Evolutionary conservation across 2,797 vertebrate genomes (phyloP), one percentile per base, ranked within the genome.

Genomic region (Hoplostethus atlanticus): DNA sequence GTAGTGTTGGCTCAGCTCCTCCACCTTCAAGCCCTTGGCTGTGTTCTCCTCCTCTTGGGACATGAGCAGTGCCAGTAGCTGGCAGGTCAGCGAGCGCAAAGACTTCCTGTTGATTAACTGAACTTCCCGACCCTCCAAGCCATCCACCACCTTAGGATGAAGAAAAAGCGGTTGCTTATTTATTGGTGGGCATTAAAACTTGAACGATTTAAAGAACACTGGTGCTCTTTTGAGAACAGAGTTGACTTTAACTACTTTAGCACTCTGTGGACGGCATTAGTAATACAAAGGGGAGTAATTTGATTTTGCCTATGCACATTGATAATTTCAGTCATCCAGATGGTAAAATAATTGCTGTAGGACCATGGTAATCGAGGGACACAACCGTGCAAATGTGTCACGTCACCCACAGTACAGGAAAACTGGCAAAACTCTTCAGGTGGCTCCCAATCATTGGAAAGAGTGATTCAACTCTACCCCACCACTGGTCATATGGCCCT

Each of bases 41-140:
- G 89, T 77, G 1, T 91, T 79, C 4, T 93, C 60, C 53, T 93
- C 94, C 68, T 96, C 96, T 86, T 97, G 95, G 55, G 97, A 97
- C 98, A 99, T 99, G 87, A 99, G 91, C 80, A 99, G 67, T 0
- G 96, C 94, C 73, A 99, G 93, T 28, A 99, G 84, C 69, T 99
- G 97, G 30, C 96, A 96, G 42, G 97, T 98, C 74, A 99, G 93
- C 2, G 93, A 93, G 9, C 97, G 96, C 68, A 99, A 92, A 31
- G 98, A 99, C 89, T 99, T 99, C 66, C 97, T 95, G 85, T 97
- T 99, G 81, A 99, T 98, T 68, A 99, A 87, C 83, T 98, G 97
- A 68, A 99, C 95, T 85, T 97, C 96, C 25, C 96, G 96, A 42
- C 96, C 96, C 56, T 91, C 92, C 0, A 90, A 79, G 7, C 94